Evolutionary conservation across 2,888 invertebrate species (phyloP).

Genomic region (Sympetrum striolatum): DNA sequence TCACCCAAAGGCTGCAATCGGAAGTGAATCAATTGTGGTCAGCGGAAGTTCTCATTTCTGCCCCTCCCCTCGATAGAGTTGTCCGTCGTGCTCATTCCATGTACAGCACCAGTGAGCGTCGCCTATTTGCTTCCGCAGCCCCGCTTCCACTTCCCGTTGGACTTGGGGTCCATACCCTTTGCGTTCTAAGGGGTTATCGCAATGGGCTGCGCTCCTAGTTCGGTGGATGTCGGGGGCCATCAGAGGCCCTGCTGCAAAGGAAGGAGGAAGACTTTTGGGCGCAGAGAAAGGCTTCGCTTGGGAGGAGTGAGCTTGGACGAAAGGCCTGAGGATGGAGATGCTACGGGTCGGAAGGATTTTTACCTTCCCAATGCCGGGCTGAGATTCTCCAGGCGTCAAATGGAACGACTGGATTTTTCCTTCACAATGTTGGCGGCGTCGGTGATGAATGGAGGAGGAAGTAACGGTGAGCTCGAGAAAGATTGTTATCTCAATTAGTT

Average conservation of each 20-base stretch:
- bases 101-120: not conserved
- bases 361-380: constrained; percentile 61
- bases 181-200: not conserved
- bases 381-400: constrained; percentile 61
- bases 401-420: constrained; percentile 62
- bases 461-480: not conserved
- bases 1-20: not conserved
- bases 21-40: constrained; percentile 19
- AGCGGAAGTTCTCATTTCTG: not conserved
- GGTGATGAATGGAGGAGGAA: not conserved
- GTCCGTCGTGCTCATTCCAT: not conserved
- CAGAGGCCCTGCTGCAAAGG: not conserved
- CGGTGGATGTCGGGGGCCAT: not conserved
- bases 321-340: not conserved
- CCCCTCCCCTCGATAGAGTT: not conserved
- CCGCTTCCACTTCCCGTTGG: not conserved
- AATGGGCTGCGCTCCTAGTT: constrained; percentile 18
- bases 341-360: constrained; percentile 55
- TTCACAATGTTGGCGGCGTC: constrained; percentile 52
- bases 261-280: not conserved
- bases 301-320: not conserved
- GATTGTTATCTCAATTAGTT: not conserved
- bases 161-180: not conserved
- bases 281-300: not conserved
- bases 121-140: not conserved